Evolutionary conservation across 53 echinoderm and acorn worm species (phyloP).

Genomic region (Luidia sarsii): DNA sequence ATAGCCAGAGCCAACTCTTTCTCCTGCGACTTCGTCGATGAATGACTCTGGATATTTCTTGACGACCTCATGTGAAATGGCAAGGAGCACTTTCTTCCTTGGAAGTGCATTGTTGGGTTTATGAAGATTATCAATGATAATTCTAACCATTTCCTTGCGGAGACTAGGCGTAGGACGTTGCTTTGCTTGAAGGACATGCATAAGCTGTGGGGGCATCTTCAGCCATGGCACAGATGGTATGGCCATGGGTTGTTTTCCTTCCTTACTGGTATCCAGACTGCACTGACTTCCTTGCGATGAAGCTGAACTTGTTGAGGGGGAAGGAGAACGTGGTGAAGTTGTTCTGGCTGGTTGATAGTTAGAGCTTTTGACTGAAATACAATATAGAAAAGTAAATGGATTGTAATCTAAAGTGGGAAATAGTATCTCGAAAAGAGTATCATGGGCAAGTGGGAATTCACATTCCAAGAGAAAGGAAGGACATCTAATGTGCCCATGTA

Average conservation of each 20-base stretch:
- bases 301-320: no score
- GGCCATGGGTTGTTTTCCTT: not conserved
- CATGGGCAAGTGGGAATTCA: no score
- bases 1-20: conserved; percentile 38
- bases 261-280: not conserved
- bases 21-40: conserved; percentile 39
- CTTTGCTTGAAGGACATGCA: conserved; percentile 1
- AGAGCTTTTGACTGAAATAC: no score
- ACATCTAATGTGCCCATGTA: no score
- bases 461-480: no score
- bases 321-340: no score
- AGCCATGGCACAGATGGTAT: conserved; percentile 13
- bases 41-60: conserved; percentile 38
- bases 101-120: conserved; percentile 21
- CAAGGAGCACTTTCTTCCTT: conserved; percentile 29
- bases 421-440: no score
- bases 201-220: conserved; percentile 39
- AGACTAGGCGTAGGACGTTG: conserved; percentile 33
- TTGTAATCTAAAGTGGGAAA: no score
- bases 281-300: no score
- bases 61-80: conserved; percentile 7
- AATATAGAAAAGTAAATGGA: no score
- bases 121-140: conserved; percentile 45
- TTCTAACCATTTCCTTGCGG: conserved; percentile 33
- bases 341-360: no score